Evolutionary conservation across 2,797 vertebrate species (phyloP), one percentile per base, ranked within the genome.

Genomic region (Myiotriccus ornatus): DNA sequence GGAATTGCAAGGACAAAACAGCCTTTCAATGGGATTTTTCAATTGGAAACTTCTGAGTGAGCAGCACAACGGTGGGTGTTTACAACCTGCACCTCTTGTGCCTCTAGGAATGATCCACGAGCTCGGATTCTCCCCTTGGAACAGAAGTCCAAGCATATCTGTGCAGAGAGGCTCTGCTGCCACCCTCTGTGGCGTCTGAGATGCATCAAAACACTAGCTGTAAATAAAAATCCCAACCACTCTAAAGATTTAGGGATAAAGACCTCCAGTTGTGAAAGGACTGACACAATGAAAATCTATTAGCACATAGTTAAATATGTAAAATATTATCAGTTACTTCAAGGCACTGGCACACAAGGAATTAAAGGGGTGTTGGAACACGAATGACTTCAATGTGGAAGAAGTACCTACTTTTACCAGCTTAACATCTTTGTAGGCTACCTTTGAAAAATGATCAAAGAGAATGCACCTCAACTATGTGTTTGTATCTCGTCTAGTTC

Each of bases 141-240:
- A 28, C 46, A 35, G 10, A 44, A 75, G 21, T n/a, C 35, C 41
- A 46, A 50, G 18, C 8, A 18, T 13, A 81, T 83, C 53, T 68
- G 10, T 37, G 73, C 37, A 44, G 60, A 90, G 53, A 84, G 50
- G 47, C 84, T 96, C 89, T 95, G 85, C 79, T 95, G 90, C 83
- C 93, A 86, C 83, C 79, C 90, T 69, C 85, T 89, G 68, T 65
- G 79, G 34, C 55, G 55, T 25, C 57, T 2, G 57, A 90, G 55
- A 34, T 32, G n/a, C 88, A 78, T 84, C 68, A 62, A 82, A 84
- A 68, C 9, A 70, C 24, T 24, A 24, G 50, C 28, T 46, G 15
- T 27, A 83, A 80, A 53, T 35, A 75, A 90, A 91, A 91, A 89
- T 24, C 20, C 62, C 73, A 86, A 14, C 10, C 44, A 30, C 43